These are phyloP conservation scores for Parambassis ranga DNA, from an alignment of 2,797 vertebrate species.

Conservation along the genomic window DNA sequence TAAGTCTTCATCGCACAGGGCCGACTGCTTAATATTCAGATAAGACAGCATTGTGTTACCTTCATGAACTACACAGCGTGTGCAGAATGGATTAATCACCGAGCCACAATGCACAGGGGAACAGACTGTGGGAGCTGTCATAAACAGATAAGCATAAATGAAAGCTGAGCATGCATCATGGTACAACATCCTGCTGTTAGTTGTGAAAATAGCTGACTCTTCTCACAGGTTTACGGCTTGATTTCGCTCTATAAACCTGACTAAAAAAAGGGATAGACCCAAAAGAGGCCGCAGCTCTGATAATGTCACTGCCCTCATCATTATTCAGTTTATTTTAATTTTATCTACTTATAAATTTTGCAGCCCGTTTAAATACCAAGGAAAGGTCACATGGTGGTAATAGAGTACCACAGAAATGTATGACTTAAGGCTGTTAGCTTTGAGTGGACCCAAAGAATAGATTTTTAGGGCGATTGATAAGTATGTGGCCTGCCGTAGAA, in stretches of 20 bases:
- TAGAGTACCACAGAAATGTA: background rate
- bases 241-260: constrained; percentile 19
- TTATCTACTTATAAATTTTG: constrained; percentile 42
- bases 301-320: constrained; percentile 40
- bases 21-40: constrained; percentile 56
- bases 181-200: constrained; percentile 14
- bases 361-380: constrained; percentile 42
- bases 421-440: background rate
- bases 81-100: constrained; percentile 57
- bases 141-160: constrained; percentile 49
- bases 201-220: constrained; percentile 32
- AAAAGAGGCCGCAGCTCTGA: constrained; percentile 2
- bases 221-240: constrained; percentile 22
- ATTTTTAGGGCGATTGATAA: no score
- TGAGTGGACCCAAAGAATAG: background rate
- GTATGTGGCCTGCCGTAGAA: no score
- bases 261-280: background rate
- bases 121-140: constrained; percentile 31
- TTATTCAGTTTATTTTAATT: constrained; percentile 42
- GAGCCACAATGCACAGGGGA: constrained; percentile 37
- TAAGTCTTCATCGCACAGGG: constrained; percentile 37
- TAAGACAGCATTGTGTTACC: constrained; percentile 57
- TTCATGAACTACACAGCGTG: constrained; percentile 31
- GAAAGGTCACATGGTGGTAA: constrained; percentile 48
- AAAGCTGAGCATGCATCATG: constrained; percentile 12